Percentiles rank a stretch among this genome's conserved stretches.
These are phyloP conservation scores for Poeciliopsis retropinna DNA, from an alignment of 2,113 vertebrate genomes.

Conservation along the genomic window DNA sequence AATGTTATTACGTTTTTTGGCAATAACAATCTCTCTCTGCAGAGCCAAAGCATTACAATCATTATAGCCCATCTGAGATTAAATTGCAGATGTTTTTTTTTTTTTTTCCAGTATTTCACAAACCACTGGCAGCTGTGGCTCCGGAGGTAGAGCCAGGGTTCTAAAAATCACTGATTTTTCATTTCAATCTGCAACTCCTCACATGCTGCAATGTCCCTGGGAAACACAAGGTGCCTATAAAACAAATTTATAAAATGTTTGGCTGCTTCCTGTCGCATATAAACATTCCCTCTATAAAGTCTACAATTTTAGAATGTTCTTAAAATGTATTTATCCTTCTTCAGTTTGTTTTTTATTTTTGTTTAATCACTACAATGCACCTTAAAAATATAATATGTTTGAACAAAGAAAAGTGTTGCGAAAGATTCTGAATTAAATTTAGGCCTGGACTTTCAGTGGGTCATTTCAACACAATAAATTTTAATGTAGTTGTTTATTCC, in stretches of 20 bases:
- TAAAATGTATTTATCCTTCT: background rate
- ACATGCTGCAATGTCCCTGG: background rate
- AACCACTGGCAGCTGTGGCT: conserved; percentile 5
- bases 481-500: background rate
- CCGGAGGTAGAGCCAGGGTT: background rate
- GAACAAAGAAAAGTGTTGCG: background rate
- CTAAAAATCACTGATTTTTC: conserved; percentile 1
- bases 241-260: background rate
- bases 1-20: background rate
- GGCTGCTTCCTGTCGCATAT: background rate
- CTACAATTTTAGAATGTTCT: background rate
- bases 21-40: background rate
- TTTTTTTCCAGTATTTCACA: background rate
- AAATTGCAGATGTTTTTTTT: background rate
- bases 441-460: background rate
- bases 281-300: background rate
- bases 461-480: background rate
- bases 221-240: background rate
- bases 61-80: conserved; percentile 2
- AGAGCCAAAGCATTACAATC: background rate
- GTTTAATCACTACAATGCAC: background rate
- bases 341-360: background rate
- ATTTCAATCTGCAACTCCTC: background rate
- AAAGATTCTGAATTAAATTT: background rate
- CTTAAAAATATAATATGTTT: background rate